Conservation (phyloP, 2,113 vertebrate genomes). For the Tachuris rubrigastra region DNA sequence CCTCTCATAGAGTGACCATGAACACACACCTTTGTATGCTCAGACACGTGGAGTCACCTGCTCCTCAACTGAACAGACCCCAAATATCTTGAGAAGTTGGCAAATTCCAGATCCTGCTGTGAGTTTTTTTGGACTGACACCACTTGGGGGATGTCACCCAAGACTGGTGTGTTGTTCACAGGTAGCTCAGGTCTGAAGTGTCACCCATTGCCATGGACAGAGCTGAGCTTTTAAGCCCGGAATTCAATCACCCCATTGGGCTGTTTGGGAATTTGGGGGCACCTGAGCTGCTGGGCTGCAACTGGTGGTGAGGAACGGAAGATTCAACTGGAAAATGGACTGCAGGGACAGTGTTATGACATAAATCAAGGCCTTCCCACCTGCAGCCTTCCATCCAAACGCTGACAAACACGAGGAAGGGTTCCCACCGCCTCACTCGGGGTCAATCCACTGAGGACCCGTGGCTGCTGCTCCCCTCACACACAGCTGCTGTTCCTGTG, state of each 20-base stretch:
- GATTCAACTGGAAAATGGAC: fast-evolving
- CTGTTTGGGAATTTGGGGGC: background rate
- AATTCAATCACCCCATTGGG: too few species aligned
- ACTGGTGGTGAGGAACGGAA: background rate
- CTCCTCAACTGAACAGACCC: background rate
- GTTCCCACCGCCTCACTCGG: background rate
- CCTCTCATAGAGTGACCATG: fast-evolving
- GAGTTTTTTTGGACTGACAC: too few species aligned
- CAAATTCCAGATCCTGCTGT: background rate
- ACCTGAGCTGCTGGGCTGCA: background rate
- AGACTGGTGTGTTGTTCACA: too few species aligned
- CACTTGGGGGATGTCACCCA: too few species aligned
- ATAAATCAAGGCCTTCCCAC: background rate
- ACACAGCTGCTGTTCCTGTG: background rate
- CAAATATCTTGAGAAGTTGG: background rate
- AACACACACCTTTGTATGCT: background rate
- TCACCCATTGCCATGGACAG: background rate
- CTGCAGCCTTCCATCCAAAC: background rate
- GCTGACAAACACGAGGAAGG: fast-evolving
- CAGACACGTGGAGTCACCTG: background rate
- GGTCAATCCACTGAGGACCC: background rate
- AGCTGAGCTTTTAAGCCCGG: background rate
- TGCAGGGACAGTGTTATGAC: background rate
- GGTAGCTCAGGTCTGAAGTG: background rate
- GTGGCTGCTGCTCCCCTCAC: background rate